These are phyloP conservation scores for Doryteuthis pealeii DNA, from an alignment of 1,140 invertebrate genomes.

Conservation along the genomic window DNA sequence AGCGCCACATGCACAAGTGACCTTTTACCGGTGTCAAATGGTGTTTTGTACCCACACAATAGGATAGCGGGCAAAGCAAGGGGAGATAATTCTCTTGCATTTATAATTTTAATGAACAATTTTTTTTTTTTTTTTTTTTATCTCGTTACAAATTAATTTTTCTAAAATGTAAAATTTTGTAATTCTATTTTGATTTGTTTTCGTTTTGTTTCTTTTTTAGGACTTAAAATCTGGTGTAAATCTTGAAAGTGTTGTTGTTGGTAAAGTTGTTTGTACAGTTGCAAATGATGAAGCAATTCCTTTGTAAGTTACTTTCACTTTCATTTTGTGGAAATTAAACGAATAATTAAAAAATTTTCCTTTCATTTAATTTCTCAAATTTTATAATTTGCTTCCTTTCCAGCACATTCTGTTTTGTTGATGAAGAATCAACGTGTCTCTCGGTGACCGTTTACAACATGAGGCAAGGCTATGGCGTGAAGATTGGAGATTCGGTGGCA, in stretches of 20 bases:
- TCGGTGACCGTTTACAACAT: slow-evolving; percentile 82
- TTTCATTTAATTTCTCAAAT: no score
- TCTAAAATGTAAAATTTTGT: no score
- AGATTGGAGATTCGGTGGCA: slow-evolving; percentile 80
- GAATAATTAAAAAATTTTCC: no score
- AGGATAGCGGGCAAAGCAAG: no score
- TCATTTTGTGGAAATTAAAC: not conserved
- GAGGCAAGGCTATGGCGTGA: slow-evolving; percentile 76
- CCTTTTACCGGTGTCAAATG: no score
- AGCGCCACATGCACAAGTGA: no score
- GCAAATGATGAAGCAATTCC: slow-evolving; percentile 74
- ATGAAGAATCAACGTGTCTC: slow-evolving; percentile 71
- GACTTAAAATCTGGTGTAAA: slow-evolving; percentile 67
- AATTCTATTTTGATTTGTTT: not conserved
- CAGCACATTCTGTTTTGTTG: slow-evolving; percentile 80
- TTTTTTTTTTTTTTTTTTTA: no score
- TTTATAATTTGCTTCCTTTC: slow-evolving; percentile 40
- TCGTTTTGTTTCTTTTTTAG: not conserved
- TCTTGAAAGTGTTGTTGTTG: slow-evolving; percentile 71
- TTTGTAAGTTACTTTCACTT: slow-evolving; percentile 68
- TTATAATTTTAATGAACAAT: no score
- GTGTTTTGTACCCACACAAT: no score
- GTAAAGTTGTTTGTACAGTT: slow-evolving; percentile 80
- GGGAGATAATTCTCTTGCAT: no score
- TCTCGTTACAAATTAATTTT: no score